These are phyloP conservation scores for Notoglanidium macrostoma DNA, from an alignment of 2,797 vertebrate genomes.

Conservation along the genomic window DNA sequence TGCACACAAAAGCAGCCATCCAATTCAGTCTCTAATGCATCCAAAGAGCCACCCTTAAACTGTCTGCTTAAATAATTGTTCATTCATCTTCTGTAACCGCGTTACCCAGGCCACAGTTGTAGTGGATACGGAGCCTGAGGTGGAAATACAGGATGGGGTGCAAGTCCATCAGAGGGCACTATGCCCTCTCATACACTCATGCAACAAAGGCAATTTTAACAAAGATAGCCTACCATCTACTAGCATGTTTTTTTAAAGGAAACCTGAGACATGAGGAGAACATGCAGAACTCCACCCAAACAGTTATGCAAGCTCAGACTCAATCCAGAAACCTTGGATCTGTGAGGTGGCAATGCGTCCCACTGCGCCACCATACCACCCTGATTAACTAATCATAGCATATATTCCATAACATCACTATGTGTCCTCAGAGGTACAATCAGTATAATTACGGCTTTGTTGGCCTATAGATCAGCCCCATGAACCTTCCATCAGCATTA, in stretches of 20 bases:
- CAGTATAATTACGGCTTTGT: slow-evolving; percentile 23
- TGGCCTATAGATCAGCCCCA: background rate
- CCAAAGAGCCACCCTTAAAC: background rate
- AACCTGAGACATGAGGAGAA: background rate
- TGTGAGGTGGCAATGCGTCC: background rate
- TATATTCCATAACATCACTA: background rate
- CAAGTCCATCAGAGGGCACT: background rate
- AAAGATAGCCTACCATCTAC: background rate
- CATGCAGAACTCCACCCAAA: background rate
- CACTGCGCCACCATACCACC: background rate
- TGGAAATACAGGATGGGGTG: background rate
- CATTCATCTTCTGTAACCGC: background rate
- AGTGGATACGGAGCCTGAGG: background rate
- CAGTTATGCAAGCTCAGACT: background rate
- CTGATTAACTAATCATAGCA: slow-evolving; percentile 13
- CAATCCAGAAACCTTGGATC: background rate
- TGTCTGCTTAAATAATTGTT: background rate
- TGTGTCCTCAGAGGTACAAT: slow-evolving; percentile 18
- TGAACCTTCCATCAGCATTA: background rate
- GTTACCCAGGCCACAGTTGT: background rate
- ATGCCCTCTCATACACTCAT: background rate
- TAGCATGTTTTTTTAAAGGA: background rate
- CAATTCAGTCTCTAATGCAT: background rate
- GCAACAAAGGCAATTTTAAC: background rate
- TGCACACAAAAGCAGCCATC: background rate